Evolutionary conservation across 2,113 vertebrate genomes (phyloP).

Genomic region (Sapayoa aenigma): DNA sequence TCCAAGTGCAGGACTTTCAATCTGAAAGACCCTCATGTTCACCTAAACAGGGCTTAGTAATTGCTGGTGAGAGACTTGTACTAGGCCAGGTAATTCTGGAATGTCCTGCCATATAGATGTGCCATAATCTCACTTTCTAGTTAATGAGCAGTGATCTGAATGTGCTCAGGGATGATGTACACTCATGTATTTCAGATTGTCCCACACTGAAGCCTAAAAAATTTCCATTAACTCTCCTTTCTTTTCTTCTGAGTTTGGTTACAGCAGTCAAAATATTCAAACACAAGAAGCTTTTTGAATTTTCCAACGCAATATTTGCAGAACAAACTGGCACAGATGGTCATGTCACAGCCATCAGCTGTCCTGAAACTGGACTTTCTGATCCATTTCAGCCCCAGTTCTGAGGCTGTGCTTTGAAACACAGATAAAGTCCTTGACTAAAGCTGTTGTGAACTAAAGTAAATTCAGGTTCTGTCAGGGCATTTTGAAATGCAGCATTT

Average conservation of each 20-base stretch:
- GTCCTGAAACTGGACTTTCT: not conserved
- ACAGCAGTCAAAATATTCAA: not conserved
- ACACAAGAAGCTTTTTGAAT: not conserved
- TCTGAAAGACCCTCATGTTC: not conserved
- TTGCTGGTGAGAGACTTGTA: not conserved
- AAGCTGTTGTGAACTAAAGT: not conserved
- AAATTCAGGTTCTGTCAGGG: not conserved
- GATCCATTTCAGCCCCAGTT: not conserved
- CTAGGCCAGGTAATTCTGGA: fast-evolving
- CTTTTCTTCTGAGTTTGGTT: not conserved
- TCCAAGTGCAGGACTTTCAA: not conserved
- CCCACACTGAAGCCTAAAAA: not conserved
- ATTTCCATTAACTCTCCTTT: not conserved
- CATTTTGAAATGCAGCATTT: conserved; percentile 47
- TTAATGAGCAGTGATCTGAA: too few relatives aligned
- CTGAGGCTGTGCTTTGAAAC: conserved; percentile 14
- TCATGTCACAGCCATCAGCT: not conserved
- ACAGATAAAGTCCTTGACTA: not conserved
- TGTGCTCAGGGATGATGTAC: not conserved
- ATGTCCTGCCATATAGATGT: not conserved
- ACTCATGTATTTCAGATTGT: not conserved
- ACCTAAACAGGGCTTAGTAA: not conserved
- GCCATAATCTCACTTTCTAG: not conserved
- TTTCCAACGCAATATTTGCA: not conserved
- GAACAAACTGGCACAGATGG: not conserved